These are phyloP conservation scores for Metopolophium dirhodum DNA, from an alignment of 1,140 invertebrate species.

Conservation along the genomic window DNA sequence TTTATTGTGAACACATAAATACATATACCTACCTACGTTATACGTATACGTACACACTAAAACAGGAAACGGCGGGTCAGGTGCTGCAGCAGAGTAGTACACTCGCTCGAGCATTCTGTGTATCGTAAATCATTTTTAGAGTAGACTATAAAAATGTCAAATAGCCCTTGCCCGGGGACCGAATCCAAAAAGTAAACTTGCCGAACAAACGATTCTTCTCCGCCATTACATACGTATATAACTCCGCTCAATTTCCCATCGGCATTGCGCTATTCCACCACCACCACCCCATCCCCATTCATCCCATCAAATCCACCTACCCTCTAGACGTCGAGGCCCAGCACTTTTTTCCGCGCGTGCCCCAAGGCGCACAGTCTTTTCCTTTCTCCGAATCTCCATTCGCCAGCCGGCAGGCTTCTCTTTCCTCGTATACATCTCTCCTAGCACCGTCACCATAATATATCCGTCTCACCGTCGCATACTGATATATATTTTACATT, in stretches of 20 bases:
- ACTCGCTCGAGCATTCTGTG: slow-evolving; percentile 1
- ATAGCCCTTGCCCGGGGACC: slow-evolving; percentile 47
- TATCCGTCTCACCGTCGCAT: not conserved
- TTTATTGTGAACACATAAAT: slow-evolving; percentile 19
- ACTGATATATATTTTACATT: not conserved
- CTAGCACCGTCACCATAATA: not conserved
- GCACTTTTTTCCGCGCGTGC: not conserved
- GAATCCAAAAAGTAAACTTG: slow-evolving; percentile 53
- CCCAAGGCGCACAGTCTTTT: not conserved
- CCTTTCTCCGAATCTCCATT: not conserved
- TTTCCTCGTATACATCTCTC: not conserved
- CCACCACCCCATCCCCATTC: not conserved
- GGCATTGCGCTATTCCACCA: slow-evolving; percentile 31
- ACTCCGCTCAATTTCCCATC: slow-evolving; percentile 51
- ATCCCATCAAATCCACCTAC: no score
- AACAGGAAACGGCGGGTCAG: slow-evolving; percentile 29
- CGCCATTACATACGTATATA: slow-evolving; percentile 44
- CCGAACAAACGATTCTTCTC: slow-evolving; percentile 44
- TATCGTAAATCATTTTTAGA: slow-evolving; percentile 54
- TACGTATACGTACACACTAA: not conserved
- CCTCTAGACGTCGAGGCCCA: not conserved
- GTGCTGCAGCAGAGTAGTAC: not conserved
- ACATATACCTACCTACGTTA: not conserved
- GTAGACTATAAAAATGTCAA: slow-evolving; percentile 55
- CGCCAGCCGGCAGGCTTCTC: not conserved